Base-by-base conservation (phyloP, 2,797 vertebrate species). In the Enteromius paludinosus region DNA sequence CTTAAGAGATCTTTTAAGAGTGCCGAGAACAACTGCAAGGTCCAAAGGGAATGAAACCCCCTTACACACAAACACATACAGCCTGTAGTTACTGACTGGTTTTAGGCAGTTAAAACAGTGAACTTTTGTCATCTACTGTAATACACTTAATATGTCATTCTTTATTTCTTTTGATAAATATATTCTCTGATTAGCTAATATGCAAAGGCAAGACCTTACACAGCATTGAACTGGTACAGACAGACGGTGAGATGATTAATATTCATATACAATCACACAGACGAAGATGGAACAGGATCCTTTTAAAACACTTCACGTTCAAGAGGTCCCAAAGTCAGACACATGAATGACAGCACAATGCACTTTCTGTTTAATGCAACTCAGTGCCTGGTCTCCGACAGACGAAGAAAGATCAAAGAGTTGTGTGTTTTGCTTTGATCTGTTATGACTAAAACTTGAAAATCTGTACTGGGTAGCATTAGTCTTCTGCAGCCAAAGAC, bases 271-370 rank as follows among this genome's bases (percentile, higher is more conserved):
- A 73, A 59, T 81, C 61, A 78, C 20, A 78, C 74, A 81, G 18
- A 56, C 8, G 33, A 25, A 75, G 59, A 85, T 54, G 81, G 17
- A 83, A 75, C 70, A 82, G 65, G 23, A 82, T 68, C 23, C 18
- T 61, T 81, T 86, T 83, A 45, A 81, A 85, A 66, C 43, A 71
- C 30, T 81, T 54, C 41, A 76, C 75, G 62, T 83, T 84, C 61
- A 80, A 69, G 47, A 49, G 66, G 80, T 54, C 81, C 78, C 54
- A 30, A 68, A 52, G 12, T 74, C 70, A 73, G 77, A 82, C 81
- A 86, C 30, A 73, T 82, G 83, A 84, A 80, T 73, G 25, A 41
- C 59, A 78, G 33, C 79, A 89, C 79, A 87, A 86, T 86, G 41
- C 83, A 86, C 54, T 72, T 83, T 79, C 83, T 86, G 65, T 85